phyloP scores from a whole-genome alignment of 2,113 vertebrate species.

The Pantherophis guttatus region DNA sequence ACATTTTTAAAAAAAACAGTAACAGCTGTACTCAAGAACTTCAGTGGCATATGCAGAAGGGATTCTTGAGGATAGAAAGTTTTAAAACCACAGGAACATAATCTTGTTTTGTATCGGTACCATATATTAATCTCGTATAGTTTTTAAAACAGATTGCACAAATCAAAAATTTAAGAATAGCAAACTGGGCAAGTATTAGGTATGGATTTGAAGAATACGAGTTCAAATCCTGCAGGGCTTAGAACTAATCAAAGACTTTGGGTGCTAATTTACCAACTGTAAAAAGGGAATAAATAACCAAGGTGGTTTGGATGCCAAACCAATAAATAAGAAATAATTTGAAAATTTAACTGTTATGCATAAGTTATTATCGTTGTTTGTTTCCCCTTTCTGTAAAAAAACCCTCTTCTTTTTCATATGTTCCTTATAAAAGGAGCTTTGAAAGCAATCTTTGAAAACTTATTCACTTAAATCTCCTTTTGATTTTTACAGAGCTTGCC shows the following conservation, averaged over 20 bases:
- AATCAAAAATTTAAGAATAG: not conserved
- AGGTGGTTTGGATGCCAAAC: not conserved
- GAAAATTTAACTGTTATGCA: not conserved
- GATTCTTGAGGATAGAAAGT: not conserved
- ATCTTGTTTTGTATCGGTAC: not conserved
- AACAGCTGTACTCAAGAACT: not conserved
- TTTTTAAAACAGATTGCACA: not conserved
- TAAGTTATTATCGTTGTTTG: not conserved
- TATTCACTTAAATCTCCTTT: constrained; percentile 25
- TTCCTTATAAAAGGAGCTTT: rapidly evolving
- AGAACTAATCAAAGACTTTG: not conserved
- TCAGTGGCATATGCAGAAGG: not conserved
- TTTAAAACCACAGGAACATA: not conserved
- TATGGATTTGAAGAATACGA: not conserved
- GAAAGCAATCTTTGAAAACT: not conserved
- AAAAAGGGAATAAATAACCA: not conserved
- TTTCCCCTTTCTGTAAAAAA: not conserved
- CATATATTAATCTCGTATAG: not conserved
- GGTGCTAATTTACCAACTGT: not conserved
- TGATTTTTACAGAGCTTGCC: constrained; percentile 54
- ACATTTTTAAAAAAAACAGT: not conserved
- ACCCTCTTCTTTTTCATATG: not conserved
- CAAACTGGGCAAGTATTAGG: not conserved
- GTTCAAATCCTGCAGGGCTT: not conserved
- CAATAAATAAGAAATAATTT: not conserved